These are phyloP conservation scores for Trinectes maculatus DNA, from an alignment of 2,113 vertebrate genomes.

Conservation along the genomic window DNA sequence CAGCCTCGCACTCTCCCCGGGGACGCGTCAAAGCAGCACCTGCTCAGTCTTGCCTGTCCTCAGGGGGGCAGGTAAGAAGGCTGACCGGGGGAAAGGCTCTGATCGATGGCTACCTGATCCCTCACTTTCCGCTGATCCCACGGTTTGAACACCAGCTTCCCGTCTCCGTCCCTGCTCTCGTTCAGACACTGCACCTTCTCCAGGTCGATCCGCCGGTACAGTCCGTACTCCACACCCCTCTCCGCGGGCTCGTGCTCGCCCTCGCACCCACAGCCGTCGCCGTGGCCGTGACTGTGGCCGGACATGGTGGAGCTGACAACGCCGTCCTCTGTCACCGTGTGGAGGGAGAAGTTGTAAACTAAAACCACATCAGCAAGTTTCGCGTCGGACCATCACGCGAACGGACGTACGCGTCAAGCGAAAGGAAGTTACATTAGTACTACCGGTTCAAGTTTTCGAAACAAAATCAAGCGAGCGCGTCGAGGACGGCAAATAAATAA, in stretches of 20 bases:
- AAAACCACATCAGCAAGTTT: conserved; percentile 44
- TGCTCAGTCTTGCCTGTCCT: not conserved
- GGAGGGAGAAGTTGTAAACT: not conserved
- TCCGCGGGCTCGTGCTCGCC: conserved; percentile 87
- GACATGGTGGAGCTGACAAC: conserved; percentile 68
- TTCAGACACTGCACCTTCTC: conserved; percentile 95
- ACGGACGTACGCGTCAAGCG: not conserved
- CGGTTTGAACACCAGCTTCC: conserved; percentile 91
- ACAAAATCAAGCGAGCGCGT: too few species aligned
- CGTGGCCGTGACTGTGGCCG: conserved; percentile 74
- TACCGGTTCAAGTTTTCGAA: conserved; percentile 39
- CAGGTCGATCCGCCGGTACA: conserved; percentile 90
- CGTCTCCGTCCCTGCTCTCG: conserved; percentile 92
- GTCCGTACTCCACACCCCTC: conserved; percentile 89
- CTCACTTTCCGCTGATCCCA: conserved; percentile 91
- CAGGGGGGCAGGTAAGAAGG: rapidly evolving
- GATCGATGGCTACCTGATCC: conserved; percentile 79
- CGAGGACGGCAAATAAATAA: too few species aligned
- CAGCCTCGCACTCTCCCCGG: not conserved
- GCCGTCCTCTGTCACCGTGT: not conserved
- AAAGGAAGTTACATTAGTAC: rapidly evolving
- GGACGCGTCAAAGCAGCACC: not conserved
- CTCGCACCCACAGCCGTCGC: conserved; percentile 79
- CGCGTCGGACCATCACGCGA: conserved; percentile 8
- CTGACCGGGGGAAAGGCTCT: not conserved